Evolutionary conservation across 2,888 invertebrate genomes (phyloP), one percentile per base, ranked within the genome.

Genomic region (Cataglyphis rosenhaueri): DNA sequence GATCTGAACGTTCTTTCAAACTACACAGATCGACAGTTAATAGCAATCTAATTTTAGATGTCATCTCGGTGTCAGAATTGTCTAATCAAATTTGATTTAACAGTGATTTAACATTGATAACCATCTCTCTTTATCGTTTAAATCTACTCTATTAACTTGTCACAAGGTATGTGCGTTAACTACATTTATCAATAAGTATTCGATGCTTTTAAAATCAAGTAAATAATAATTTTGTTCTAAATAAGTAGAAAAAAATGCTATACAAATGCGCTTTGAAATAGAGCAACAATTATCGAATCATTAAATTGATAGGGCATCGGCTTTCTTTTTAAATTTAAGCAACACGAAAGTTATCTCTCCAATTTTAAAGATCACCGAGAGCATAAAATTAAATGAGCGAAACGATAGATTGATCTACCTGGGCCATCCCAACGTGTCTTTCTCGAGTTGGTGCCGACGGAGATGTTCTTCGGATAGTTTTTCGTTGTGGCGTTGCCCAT

Each of bases 401-500:
- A 78, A 57, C 32, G 59, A 44, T 21, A 38, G 5, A 21, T 3
- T 38, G 66, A 87, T 92, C 95, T 97, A 97, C 97, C 97, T 97
- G 97, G 97, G 91, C 97, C 96, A 95, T 97, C 97, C 97, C 97
- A 97, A 95, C 97, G 97, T 92, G 97, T 97, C 95, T 97, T 97
- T 95, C 89, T 88, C 84, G 89, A 86, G 86, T 90, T 91, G 85
- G 90, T 91, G 83, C 90, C 88, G 96, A 96, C 93, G 96, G 96
- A 94, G 96, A 95, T 91, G 95, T 95, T 94, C 95, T 95, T 93
- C 29, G 93, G 95, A 95, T 95, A 95, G 95, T 93, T 94, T 87
- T 95, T 95, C 95, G 96, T 96, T 92, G 96, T 95, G 94, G 96
- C 95, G 93, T 96, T 95, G 95, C 96, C 96, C 94, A 96, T 96